phyloP scores from a whole-genome alignment of 2,797 vertebrate species.

The Centropyge bicolor region DNA sequence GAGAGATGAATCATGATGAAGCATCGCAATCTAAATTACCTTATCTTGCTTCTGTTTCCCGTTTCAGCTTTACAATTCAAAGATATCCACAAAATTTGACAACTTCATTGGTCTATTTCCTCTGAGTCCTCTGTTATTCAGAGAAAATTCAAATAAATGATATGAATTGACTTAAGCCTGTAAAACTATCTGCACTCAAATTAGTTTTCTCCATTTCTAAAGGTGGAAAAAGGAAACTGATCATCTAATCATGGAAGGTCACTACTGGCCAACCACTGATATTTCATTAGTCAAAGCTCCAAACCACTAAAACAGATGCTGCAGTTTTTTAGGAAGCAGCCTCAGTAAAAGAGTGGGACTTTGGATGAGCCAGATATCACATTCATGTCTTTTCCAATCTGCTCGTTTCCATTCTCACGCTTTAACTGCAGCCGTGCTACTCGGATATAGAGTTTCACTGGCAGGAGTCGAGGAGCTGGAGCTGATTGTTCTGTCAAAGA shows the following conservation, averaged over 20 bases:
- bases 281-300: constrained; percentile 66
- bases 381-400: constrained; percentile 47
- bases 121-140: not conserved
- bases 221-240: not conserved
- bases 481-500: constrained; percentile 25
- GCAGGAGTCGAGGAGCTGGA: constrained; percentile 40
- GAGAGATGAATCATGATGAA: not conserved
- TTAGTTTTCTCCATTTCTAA: constrained; percentile 10
- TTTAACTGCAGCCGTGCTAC: constrained; percentile 38
- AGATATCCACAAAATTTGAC: not conserved
- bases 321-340: constrained; percentile 49
- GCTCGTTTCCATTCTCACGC: constrained; percentile 55
- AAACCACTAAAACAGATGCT: constrained; percentile 78
- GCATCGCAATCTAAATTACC: not conserved
- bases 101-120: not conserved
- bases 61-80: not conserved
- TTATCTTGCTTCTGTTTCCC: constrained; percentile 1
- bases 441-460: constrained; percentile 42
- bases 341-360: constrained; percentile 59
- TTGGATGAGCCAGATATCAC: constrained; percentile 58
- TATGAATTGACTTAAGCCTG: not conserved
- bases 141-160: not conserved
- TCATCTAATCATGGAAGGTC: constrained; percentile 33
- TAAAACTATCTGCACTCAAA: constrained; percentile 6
- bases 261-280: constrained; percentile 26